These are phyloP conservation scores for Sycophila sp. DNA, from an alignment of 1,140 invertebrate species.

Conservation along the genomic window DNA sequence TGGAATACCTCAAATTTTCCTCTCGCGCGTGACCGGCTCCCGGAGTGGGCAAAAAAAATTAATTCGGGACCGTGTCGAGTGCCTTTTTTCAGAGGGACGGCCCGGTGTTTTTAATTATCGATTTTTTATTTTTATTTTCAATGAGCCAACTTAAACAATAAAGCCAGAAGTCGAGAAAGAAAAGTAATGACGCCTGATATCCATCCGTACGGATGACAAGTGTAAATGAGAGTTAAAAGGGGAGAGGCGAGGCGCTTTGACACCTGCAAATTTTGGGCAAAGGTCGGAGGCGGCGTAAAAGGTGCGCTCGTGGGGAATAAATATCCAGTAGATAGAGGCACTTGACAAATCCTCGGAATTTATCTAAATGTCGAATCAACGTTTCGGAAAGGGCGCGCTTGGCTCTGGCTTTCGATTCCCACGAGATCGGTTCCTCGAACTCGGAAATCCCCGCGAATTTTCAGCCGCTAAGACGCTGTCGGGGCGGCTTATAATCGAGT, in stretches of 20 bases:
- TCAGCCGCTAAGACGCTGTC: conserved; percentile 22
- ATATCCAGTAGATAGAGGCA: conserved; percentile 13
- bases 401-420: conserved; percentile 15
- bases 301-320: neutral
- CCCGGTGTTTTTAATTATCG: too few relatives aligned
- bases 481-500: conserved; percentile 3
- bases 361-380: conserved; percentile 32
- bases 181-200: too few relatives aligned
- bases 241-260: too few relatives aligned
- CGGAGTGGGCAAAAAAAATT: too few relatives aligned
- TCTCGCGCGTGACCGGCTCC: neutral
- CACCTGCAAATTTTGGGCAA: neutral
- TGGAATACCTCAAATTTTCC: neutral
- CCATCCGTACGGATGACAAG: too few relatives aligned
- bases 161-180: neutral
- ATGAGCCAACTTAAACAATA: too few relatives aligned
- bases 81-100: too few relatives aligned
- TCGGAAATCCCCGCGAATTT: conserved; percentile 24
- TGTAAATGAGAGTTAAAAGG: too few relatives aligned
- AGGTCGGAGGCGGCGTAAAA: neutral
- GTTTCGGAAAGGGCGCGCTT: conserved; percentile 1
- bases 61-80: too few relatives aligned
- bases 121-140: too few relatives aligned
- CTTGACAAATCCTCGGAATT: conserved; percentile 32
- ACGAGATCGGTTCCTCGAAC: conserved; percentile 17